Conservation (phyloP, 2,113 vertebrate species). For the Rutilus rutilus region DNA sequence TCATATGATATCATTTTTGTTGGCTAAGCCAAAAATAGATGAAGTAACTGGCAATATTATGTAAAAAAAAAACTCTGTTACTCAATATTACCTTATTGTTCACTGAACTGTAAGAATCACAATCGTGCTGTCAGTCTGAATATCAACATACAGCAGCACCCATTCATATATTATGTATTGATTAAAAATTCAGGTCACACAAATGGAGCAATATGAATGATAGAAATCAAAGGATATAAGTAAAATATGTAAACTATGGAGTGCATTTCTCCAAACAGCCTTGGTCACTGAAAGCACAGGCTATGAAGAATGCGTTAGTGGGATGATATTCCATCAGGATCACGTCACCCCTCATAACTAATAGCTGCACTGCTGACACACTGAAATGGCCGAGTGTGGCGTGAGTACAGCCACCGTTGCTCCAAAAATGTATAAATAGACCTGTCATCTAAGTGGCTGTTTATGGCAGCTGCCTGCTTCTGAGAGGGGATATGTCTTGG, state of each 20-base stretch:
- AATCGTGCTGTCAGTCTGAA: background rate
- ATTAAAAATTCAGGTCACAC: background rate
- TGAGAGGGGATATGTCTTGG: background rate
- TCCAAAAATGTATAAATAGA: slow-evolving; percentile 46
- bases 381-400: background rate
- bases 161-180: background rate
- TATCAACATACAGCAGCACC: background rate
- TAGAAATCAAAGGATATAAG: background rate
- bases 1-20: no score
- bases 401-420: background rate
- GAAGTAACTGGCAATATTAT: no score
- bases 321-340: slow-evolving; percentile 21
- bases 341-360: slow-evolving; percentile 6
- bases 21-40: no score
- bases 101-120: background rate
- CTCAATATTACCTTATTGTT: background rate
- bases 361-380: background rate
- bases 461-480: slow-evolving; percentile 10
- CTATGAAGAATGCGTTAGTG: background rate
- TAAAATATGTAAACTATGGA: background rate
- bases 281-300: background rate
- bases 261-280: background rate
- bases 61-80: background rate
- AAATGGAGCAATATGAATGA: background rate
- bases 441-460: slow-evolving; percentile 21